These are phyloP conservation scores for Drosophila grimshawi DNA, from an alignment of 1,140 invertebrate species.

Conservation along the genomic window DNA sequence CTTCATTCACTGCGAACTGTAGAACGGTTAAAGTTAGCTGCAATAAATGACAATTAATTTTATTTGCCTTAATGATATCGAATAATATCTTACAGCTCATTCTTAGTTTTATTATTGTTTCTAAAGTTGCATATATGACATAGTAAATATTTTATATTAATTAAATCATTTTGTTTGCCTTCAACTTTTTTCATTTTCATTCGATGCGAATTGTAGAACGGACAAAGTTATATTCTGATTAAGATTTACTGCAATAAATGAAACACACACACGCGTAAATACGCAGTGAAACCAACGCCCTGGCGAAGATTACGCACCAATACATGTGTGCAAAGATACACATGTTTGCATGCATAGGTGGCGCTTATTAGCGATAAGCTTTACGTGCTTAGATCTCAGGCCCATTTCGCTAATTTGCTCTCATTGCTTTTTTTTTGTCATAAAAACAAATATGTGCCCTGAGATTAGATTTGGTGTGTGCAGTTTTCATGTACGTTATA, in stretches of 20 bases:
- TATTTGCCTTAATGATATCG: too few relatives aligned
- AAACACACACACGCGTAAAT: neutral
- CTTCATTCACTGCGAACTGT: neutral
- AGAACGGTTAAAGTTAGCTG: neutral
- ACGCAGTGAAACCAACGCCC: constrained; percentile 20
- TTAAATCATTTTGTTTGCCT: neutral
- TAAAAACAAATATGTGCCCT: constrained; percentile 33
- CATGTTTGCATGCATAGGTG: neutral
- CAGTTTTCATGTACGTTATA: constrained; percentile 3
- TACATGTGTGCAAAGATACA: neutral
- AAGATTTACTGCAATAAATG: constrained; percentile 1
- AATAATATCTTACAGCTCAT: too few relatives aligned
- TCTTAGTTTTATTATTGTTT: too few relatives aligned
- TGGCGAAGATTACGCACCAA: neutral
- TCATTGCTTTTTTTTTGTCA: constrained; percentile 24
- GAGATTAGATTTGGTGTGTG: constrained; percentile 57
- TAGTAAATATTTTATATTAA: too few relatives aligned
- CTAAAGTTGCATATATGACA: too few relatives aligned
- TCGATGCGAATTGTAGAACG: neutral
- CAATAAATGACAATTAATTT: too few relatives aligned
- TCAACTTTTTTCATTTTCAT: neutral
- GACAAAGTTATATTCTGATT: neutral
- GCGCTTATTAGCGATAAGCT: constrained; percentile 43
- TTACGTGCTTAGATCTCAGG: constrained; percentile 41
- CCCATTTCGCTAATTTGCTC: constrained; percentile 17